Evolutionary conservation across 2,888 invertebrate species (phyloP).

Genomic region (Dinocampus coccinellae): DNA sequence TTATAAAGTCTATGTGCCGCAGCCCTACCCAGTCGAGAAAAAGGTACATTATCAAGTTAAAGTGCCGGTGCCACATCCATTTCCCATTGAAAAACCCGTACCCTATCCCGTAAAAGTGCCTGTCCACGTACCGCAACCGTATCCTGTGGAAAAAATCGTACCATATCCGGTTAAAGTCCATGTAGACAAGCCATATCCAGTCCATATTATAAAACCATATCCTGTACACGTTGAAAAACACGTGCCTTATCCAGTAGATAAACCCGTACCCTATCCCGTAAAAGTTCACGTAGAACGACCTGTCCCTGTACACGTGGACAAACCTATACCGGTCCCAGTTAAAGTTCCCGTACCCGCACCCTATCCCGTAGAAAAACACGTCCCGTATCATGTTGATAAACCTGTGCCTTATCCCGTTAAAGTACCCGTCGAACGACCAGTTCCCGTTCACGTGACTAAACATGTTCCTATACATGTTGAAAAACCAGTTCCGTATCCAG

Average conservation of each 20-base stretch:
- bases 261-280: conserved; percentile 58
- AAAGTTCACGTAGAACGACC: conserved; percentile 72
- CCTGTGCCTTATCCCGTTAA: conserved; percentile 74
- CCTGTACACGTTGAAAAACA: conserved; percentile 78
- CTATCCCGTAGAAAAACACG: conserved; percentile 60
- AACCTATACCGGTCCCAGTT: conserved; percentile 82
- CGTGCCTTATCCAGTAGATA: conserved; percentile 72
- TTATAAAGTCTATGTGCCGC: conserved; percentile 67
- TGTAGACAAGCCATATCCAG: conserved; percentile 72
- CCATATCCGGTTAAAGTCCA: conserved; percentile 79
- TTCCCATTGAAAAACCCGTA: conserved; percentile 74
- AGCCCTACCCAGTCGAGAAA: conserved; percentile 67
- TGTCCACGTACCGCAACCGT: conserved; percentile 81
- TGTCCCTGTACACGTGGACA: conserved; percentile 82
- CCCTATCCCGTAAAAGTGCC: conserved; percentile 80
- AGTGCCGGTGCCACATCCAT: conserved; percentile 64
- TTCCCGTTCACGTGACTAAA: conserved; percentile 76
- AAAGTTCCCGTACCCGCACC: conserved; percentile 70
- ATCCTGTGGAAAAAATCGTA: conserved; percentile 80
- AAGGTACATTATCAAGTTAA: conserved; percentile 62
- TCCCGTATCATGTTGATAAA: conserved; percentile 72
- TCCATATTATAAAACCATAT: conserved; percentile 73
- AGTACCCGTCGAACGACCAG: conserved; percentile 79
- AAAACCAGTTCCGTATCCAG: conserved; percentile 75
- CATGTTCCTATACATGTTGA: conserved; percentile 72